phyloP scores from a whole-genome alignment of 2,113 vertebrate genomes.

The Otocyon megalotis region DNA sequence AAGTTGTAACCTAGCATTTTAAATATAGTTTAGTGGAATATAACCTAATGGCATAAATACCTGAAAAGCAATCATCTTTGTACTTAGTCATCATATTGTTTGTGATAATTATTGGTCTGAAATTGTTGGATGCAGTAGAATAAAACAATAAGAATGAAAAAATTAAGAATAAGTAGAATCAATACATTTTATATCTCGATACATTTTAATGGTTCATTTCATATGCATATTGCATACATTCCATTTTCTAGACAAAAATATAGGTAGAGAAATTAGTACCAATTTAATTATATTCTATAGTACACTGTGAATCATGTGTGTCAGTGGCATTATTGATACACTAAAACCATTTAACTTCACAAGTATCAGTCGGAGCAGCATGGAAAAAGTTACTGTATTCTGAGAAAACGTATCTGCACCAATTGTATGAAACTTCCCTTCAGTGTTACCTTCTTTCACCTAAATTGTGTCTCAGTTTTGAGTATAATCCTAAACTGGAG shows the following conservation, averaged over 20 bases:
- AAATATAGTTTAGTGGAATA: neutral
- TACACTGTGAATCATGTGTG: neutral
- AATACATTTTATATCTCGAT: neutral
- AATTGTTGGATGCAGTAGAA: neutral
- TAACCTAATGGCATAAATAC: neutral
- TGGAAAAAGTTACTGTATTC: slow-evolving; percentile 65
- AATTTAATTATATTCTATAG: slow-evolving; percentile 22
- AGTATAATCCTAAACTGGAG: slow-evolving; percentile 3
- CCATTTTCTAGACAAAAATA: neutral
- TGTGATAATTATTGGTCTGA: neutral
- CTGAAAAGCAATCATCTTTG: neutral
- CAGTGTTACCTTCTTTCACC: neutral
- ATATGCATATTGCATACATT: neutral
- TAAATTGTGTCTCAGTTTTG: neutral
- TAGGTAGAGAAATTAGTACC: neutral
- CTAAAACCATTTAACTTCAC: slow-evolving; percentile 54
- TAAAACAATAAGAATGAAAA: neutral
- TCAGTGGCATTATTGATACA: neutral
- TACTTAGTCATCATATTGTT: neutral
- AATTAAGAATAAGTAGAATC: neutral
- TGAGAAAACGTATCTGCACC: neutral
- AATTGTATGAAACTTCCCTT: neutral
- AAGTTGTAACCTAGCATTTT: neutral
- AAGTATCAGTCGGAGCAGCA: slow-evolving; percentile 51
- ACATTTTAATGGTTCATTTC: neutral